Conservation (phyloP, 2,888 invertebrate genomes). For the Phania funesta region DNA sequence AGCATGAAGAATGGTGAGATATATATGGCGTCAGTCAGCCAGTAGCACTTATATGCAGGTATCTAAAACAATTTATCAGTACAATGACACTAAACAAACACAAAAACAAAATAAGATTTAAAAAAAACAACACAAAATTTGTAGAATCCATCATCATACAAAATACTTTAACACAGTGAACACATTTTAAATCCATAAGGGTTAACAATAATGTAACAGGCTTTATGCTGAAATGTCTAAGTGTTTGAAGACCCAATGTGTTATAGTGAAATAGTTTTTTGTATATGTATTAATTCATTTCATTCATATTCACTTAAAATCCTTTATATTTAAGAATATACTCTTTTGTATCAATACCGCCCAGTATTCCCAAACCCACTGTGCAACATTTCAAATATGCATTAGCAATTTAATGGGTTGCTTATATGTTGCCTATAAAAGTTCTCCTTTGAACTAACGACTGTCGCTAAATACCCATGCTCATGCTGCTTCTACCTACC, state of each 20-base stretch:
- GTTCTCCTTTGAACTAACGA: constrained; percentile 17
- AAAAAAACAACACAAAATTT: neutral
- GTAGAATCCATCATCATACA: constrained; percentile 8
- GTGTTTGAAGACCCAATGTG: too few species aligned
- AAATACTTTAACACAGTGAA: too few species aligned
- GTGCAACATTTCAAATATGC: constrained; percentile 22
- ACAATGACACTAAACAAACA: constrained; percentile 60
- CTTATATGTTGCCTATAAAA: constrained; percentile 23
- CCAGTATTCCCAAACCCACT: neutral
- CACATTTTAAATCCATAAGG: too few species aligned
- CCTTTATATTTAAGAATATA: too few species aligned
- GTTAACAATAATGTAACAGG: too few species aligned
- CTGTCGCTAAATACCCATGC: neutral
- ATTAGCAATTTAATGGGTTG: constrained; percentile 39
- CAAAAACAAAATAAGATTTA: constrained; percentile 18
- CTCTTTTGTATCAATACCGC: too few species aligned
- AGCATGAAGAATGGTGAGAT: neutral
- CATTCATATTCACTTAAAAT: too few species aligned
- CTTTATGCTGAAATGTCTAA: too few species aligned
- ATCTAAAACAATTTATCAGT: constrained; percentile 67
- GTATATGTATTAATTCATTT: too few species aligned
- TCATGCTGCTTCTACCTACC: constrained; percentile 4
- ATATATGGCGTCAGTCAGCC: constrained; percentile 47
- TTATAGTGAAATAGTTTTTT: too few species aligned
- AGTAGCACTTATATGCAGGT: constrained; percentile 66